Base-by-base conservation (phyloP, 2,113 vertebrate species). In the Monopterus albus region DNA sequence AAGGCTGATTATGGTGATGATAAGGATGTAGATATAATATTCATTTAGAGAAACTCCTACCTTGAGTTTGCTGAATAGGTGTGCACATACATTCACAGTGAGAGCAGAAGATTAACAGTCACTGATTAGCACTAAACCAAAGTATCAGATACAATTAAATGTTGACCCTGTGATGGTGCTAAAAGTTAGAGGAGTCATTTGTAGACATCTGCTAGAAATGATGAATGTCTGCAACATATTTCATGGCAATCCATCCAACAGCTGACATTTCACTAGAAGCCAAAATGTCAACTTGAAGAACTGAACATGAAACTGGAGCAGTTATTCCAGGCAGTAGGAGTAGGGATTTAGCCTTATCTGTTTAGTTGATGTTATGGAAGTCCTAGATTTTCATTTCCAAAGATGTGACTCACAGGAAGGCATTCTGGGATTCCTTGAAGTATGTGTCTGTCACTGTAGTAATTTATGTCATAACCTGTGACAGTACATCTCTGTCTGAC, bases 401-500 rank as follows among this genome's bases (percentile, higher is more conserved):
- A 72, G 53, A 56, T 14, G 12, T 75, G 75, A 79, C 43, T 67
- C 66, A 51, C 17, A 38, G n/a, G 20, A 55, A 62, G 38, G 13
- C 23, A 3, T 62, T 5, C 5, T 49, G 66, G 40, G 23, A 46
- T 43, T 23, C 53, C 35, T 38, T 29, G 14, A n/a, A n/a, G n/a
- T n/a, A n/a, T n/a, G n/a, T n/a, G 25, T 61, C 31, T 62, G 26
- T 29, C 17, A 18, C 56, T 31, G 23, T 28, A 6, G 7, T 43
- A 51, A 51, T 72, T 26, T 53, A 28, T 61, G 21, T 39, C 3
- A 29, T n/a, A 3, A 60, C 21, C 56, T 51, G 18, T 46, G 31
- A n/a, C n/a, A n/a, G n/a, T n/a, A n/a, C n/a, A n/a, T n/a, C n/a
- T n/a, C n/a, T n/a, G n/a, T n/a, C n/a, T n/a, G n/a, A n/a, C n/a